These are phyloP conservation scores for Siderastrea siderea DNA, from an alignment of 92 coral and sea anemone species.

Conservation along the genomic window DNA sequence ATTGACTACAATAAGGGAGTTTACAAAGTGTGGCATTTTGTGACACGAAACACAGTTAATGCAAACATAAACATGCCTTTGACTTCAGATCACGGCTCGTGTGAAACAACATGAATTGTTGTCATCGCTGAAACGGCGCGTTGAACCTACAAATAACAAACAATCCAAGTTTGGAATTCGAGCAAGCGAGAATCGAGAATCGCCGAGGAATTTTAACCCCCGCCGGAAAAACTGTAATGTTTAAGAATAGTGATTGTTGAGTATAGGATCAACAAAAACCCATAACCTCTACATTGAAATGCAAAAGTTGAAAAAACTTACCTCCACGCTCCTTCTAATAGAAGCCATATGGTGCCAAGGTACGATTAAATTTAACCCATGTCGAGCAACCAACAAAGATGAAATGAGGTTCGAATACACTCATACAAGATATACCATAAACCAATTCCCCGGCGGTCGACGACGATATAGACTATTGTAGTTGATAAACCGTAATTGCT, in stretches of 20 bases:
- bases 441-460: neutral
- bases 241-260: conserved; percentile 23
- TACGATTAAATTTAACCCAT: conserved; percentile 42
- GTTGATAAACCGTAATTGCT: conserved; percentile 30
- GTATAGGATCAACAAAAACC: conserved; percentile 42
- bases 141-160: neutral
- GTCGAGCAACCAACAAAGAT: neutral
- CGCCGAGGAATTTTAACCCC: conserved; percentile 39
- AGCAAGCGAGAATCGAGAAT: neutral
- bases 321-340: conserved; percentile 71
- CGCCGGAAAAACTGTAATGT: conserved; percentile 37
- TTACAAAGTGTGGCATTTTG: conserved; percentile 56
- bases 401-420: neutral
- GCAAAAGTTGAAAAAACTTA: conserved; percentile 38
- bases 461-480: conserved; percentile 24
- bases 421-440: neutral
- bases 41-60: conserved; percentile 66
- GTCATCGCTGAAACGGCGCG: neutral
- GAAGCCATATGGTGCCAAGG: conserved; percentile 79
- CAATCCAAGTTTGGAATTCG: neutral
- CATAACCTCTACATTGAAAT: conserved; percentile 10
- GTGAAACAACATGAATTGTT: neutral
- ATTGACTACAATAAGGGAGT: neutral
- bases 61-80: conserved; percentile 79
- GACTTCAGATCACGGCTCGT: neutral